Conservation (phyloP, 2,797 vertebrate species). For the Periparus ater region DNA sequence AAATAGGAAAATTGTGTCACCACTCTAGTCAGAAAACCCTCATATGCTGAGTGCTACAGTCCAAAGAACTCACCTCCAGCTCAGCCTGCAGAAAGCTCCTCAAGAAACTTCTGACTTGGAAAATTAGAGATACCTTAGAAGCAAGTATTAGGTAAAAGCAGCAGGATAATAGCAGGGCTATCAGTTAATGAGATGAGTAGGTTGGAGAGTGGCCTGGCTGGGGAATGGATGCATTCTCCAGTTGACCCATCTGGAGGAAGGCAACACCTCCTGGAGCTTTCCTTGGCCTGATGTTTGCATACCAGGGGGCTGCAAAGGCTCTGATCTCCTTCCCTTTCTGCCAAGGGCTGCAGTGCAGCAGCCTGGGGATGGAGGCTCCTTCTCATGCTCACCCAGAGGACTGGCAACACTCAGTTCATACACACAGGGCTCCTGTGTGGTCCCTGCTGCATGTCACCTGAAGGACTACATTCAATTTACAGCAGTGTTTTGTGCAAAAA, state of each 20-base stretch:
- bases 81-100: background rate
- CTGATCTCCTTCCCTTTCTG: background rate
- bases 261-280: background rate
- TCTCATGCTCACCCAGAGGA: fast-evolving
- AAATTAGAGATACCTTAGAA: background rate
- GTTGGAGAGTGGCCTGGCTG: background rate
- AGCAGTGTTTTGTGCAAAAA: background rate
- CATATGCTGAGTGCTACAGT: background rate
- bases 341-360: background rate
- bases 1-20: background rate
- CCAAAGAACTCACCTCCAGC: background rate
- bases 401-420: background rate
- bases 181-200: background rate
- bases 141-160: background rate
- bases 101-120: background rate
- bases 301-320: background rate
- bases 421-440: background rate
- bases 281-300: background rate
- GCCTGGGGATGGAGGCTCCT: background rate
- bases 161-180: background rate
- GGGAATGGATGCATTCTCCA: background rate
- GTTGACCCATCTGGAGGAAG: background rate
- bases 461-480: background rate
- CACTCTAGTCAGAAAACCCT: background rate
- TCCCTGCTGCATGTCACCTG: background rate